Evolutionary conservation across 2,888 invertebrate genomes (phyloP).

Genomic region (Smittia aterrima): DNA sequence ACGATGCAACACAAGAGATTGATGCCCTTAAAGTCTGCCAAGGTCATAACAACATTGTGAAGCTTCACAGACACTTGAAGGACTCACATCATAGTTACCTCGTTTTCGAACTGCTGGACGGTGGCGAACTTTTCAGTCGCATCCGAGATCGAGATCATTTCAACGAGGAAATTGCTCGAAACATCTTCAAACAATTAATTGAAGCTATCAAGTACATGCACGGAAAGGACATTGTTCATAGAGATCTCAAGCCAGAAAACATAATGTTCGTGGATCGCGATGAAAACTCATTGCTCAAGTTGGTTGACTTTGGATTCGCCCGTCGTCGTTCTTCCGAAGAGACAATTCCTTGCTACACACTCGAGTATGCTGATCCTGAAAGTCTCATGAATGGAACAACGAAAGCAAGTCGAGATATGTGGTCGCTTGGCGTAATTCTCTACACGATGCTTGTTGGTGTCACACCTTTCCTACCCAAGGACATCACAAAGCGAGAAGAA

Average conservation of each 20-base stretch:
- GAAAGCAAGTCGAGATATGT: conserved; percentile 91
- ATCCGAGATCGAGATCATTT: conserved; percentile 66
- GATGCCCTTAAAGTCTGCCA: conserved; percentile 78
- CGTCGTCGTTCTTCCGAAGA: conserved; percentile 55
- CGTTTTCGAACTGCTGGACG: conserved; percentile 79
- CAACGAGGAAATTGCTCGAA: conserved; percentile 75
- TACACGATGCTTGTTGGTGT: conserved; percentile 73
- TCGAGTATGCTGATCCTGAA: conserved; percentile 88
- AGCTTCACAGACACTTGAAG: conserved; percentile 76
- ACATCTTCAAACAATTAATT: conserved; percentile 77
- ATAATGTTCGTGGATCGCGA: neutral
- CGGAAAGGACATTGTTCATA: conserved; percentile 77
- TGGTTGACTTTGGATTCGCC: conserved; percentile 97
- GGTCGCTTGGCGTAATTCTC: conserved; percentile 92
- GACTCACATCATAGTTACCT: conserved; percentile 88
- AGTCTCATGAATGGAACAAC: conserved; percentile 61
- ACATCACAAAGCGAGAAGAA: conserved; percentile 9
- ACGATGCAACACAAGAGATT: conserved; percentile 60
- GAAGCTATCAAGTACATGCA: conserved; percentile 85
- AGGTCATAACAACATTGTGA: conserved; percentile 84
- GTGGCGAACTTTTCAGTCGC: conserved; percentile 75
- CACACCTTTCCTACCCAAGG: conserved; percentile 67
- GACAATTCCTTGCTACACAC: conserved; percentile 88
- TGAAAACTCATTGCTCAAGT: conserved; percentile 45
- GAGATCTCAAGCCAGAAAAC: conserved; percentile 82